Conservation (phyloP, 2,797 vertebrate genomes). For the Girardinus metallicus region DNA sequence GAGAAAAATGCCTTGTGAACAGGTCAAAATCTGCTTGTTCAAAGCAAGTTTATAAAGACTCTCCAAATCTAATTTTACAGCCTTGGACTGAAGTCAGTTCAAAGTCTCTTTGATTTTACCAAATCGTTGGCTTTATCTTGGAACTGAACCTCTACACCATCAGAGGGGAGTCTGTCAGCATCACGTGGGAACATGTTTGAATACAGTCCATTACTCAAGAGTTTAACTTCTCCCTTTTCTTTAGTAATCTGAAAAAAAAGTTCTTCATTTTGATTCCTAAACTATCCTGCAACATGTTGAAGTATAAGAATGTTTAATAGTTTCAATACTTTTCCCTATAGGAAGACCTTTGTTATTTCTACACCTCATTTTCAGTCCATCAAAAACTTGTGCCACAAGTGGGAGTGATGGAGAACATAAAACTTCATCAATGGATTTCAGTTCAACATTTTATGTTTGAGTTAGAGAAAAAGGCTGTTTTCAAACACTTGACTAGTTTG, state of each 20-base stretch:
- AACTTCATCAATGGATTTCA: neutral
- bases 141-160: conserved; percentile 33
- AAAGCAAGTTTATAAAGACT: conserved; percentile 72
- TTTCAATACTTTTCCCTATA: neutral
- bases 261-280: neutral
- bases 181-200: conserved; percentile 23
- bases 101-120: conserved; percentile 42
- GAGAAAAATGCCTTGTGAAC: conserved; percentile 62
- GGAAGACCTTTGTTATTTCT: neutral
- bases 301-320: neutral
- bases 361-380: neutral
- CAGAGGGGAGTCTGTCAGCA: conserved; percentile 10
- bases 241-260: neutral
- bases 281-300: neutral
- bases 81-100: neutral
- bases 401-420: neutral
- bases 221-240: conserved; percentile 7
- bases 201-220: conserved; percentile 8
- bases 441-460: neutral
- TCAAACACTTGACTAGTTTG: too few species aligned
- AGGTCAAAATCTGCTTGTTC: conserved; percentile 64
- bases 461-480: neutral
- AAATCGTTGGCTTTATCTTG: conserved; percentile 24
- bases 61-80: conserved; percentile 22
- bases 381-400: neutral